These are phyloP conservation scores for Petrocephalus microphthalmus DNA, from an alignment of 2,113 vertebrate species.

Conservation along the genomic window DNA sequence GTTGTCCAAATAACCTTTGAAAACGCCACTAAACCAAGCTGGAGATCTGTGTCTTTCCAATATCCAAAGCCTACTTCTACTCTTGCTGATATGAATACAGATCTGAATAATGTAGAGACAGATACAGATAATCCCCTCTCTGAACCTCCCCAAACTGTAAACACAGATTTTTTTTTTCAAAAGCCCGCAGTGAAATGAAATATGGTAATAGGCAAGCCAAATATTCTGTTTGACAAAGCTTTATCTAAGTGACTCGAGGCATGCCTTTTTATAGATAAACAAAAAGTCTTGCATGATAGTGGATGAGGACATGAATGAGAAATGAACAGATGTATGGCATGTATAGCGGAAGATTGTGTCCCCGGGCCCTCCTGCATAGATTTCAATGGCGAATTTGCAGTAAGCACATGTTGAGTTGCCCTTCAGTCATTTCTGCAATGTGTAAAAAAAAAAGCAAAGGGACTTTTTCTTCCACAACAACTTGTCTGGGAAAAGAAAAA, in stretches of 20 bases:
- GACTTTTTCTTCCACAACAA: not conserved
- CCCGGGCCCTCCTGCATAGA: constrained; percentile 41
- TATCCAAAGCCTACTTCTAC: not conserved
- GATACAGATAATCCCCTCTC: not conserved
- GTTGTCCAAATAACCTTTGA: not conserved
- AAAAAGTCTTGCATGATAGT: constrained; percentile 22
- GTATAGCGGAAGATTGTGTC: constrained; percentile 31
- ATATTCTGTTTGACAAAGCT: constrained; percentile 23
- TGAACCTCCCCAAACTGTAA: constrained; percentile 10
- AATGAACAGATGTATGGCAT: constrained; percentile 39
- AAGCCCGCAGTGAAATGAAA: constrained; percentile 15
- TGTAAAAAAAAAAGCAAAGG: not conserved
- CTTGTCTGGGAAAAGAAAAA: not conserved
- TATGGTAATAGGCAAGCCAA: constrained; percentile 35
- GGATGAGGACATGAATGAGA: constrained; percentile 33
- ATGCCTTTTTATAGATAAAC: constrained; percentile 35
- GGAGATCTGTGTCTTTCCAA: not conserved
- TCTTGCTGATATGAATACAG: not conserved
- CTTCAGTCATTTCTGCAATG: constrained; percentile 30
- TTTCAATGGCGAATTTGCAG: constrained; percentile 43
- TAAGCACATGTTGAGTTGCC: constrained; percentile 32
- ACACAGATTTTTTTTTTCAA: constrained; percentile 6
- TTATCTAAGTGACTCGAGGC: constrained; percentile 19
- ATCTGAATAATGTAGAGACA: not conserved
- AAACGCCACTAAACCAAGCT: not conserved